Percentiles rank a stretch among this genome's conserved stretches.
Evolutionary conservation across 2,888 invertebrate genomes (phyloP).

Genomic region (Andrena marginata): DNA sequence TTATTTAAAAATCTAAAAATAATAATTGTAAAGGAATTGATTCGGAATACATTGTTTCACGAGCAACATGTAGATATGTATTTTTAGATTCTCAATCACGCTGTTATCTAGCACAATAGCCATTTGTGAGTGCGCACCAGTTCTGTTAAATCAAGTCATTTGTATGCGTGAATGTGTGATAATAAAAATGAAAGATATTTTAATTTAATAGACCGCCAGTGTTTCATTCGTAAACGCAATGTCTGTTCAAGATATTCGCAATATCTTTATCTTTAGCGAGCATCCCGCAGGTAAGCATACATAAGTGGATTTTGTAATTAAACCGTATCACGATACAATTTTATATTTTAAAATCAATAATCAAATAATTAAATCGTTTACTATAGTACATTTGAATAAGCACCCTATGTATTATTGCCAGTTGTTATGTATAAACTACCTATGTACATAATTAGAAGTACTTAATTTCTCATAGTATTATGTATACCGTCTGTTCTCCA

Average conservation of each 20-base stretch:
- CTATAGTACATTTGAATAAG: constrained; percentile 58
- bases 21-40: constrained; percentile 60
- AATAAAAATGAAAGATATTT: constrained; percentile 75
- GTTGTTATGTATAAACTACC: constrained; percentile 54
- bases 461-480: constrained; percentile 45
- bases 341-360: constrained; percentile 51
- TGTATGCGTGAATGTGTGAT: constrained; percentile 76
- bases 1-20: constrained; percentile 55
- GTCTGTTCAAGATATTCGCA: constrained; percentile 8
- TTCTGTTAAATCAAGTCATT: constrained; percentile 72
- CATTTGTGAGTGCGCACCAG: constrained; percentile 41
- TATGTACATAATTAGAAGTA: constrained; percentile 64
- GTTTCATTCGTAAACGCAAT: constrained; percentile 50
- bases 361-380: constrained; percentile 43
- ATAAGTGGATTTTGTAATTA: constrained; percentile 35
- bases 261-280: constrained; percentile 9
- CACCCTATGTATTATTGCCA: constrained; percentile 35
- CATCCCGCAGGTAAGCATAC: constrained; percentile 48
- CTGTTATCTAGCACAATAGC: constrained; percentile 48
- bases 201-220: constrained; percentile 72
- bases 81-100: constrained; percentile 50
- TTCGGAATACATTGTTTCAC: constrained; percentile 50
- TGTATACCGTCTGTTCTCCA: constrained; percentile 57
- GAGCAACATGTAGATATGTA: constrained; percentile 59
- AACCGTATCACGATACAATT: constrained; percentile 43